Conservation (phyloP, 1,140 invertebrate genomes). For the Yoshiicerus persimilis region DNA sequence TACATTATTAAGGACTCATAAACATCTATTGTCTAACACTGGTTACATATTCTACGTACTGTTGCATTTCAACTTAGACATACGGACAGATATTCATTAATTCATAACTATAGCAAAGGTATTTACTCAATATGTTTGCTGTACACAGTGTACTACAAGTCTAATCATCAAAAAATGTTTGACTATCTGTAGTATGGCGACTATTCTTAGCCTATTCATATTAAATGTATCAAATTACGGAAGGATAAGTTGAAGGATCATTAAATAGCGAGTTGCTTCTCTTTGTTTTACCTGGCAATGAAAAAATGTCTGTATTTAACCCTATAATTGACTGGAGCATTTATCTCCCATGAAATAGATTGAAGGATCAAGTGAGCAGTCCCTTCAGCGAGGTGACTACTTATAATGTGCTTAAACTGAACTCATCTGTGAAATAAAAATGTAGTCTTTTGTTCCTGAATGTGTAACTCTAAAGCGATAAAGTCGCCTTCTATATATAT, state of each 20-base stretch:
- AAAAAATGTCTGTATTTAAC: conserved; percentile 42
- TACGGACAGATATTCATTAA: too few relatives aligned
- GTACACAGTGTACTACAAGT: too few relatives aligned
- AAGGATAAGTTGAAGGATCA: conserved; percentile 22
- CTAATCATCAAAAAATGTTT: neutral
- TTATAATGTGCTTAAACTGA: neutral
- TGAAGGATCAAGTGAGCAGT: neutral
- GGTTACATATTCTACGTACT: too few relatives aligned
- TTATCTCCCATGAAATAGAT: neutral
- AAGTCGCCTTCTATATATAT: neutral
- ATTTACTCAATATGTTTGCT: too few relatives aligned
- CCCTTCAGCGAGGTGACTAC: neutral
- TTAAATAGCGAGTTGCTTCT: neutral
- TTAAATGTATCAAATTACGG: conserved; percentile 38
- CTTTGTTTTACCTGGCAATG: conserved; percentile 36
- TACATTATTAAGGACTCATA: neutral
- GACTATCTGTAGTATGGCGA: neutral
- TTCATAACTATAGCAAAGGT: too few relatives aligned
- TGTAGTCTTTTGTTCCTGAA: neutral
- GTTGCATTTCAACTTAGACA: too few relatives aligned
- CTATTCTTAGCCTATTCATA: neutral
- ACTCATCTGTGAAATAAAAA: conserved; percentile 44
- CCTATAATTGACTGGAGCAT: conserved; percentile 36
- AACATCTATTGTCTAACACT: too few relatives aligned
- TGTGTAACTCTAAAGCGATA: neutral